phyloP scores from a whole-genome alignment of 2,113 vertebrate species.

The Monarcha castaneiventris region DNA sequence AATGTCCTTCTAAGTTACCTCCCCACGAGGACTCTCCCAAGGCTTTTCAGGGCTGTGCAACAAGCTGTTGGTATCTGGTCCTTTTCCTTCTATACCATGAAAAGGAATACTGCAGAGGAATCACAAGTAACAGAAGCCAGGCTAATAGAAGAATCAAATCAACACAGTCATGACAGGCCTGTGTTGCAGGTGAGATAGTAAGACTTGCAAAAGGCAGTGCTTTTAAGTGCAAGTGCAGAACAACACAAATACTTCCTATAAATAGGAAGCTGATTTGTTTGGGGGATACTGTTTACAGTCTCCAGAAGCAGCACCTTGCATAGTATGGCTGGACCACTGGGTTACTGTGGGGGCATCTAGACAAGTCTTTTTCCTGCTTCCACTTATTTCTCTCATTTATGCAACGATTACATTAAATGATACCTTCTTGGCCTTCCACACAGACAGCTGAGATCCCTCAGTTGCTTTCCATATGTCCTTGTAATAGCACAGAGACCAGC shows the following conservation, averaged over 20 bases:
- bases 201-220: neutral
- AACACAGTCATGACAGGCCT: neutral
- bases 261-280: neutral
- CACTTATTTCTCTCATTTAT: neutral
- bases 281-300: neutral
- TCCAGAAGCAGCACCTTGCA: neutral
- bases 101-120: neutral
- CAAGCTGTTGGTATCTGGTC: neutral
- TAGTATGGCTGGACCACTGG: neutral
- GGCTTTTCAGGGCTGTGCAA: neutral
- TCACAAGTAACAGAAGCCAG: neutral
- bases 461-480: neutral
- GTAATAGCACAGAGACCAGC: neutral
- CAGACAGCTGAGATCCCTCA: neutral
- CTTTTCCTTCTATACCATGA: neutral
- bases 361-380: neutral
- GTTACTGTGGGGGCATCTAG: neutral
- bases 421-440: neutral
- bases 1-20: neutral
- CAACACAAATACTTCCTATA: neutral
- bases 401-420: neutral
- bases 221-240: neutral
- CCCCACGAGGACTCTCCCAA: neutral
- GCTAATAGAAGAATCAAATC: neutral
- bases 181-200: neutral